Evolutionary conservation across 2,113 vertebrate species (phyloP).

Genomic region (Melozone crissalis): DNA sequence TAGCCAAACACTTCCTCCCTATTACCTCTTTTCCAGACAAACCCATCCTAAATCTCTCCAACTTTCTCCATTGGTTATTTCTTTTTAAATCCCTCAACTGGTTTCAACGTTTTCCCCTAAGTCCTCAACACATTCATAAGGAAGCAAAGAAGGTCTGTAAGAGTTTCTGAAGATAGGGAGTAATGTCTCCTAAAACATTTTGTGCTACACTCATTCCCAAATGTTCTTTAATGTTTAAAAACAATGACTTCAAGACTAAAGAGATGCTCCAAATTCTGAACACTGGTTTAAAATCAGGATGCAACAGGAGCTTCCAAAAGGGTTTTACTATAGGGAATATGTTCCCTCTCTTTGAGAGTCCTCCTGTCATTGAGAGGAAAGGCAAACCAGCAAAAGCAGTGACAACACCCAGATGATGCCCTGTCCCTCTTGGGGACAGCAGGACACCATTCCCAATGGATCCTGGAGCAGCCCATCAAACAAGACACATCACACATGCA

Average conservation of each 20-base stretch:
- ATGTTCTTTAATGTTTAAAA: conserved; percentile 31
- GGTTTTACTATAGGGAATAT: not conserved
- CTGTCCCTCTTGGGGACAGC: not conserved
- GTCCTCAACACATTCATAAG: not conserved
- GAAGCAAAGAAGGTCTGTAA: not conserved
- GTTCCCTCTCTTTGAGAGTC: not conserved
- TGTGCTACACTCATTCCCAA: not conserved
- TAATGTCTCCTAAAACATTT: not conserved
- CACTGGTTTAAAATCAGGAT: not conserved
- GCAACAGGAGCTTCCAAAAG: not conserved
- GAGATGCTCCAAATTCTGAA: not conserved
- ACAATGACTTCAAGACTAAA: not conserved
- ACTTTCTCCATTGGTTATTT: not conserved
- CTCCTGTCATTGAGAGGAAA: not conserved
- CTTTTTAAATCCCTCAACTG: not conserved
- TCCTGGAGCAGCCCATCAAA: not conserved
- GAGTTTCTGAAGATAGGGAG: not conserved
- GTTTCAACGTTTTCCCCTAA: not conserved
- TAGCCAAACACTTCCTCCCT: not conserved
- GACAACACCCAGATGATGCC: not conserved
- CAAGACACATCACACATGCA: accelerated
- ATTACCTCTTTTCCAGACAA: not conserved
- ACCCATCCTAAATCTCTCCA: not conserved
- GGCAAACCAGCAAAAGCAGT: not conserved
- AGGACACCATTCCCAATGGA: not conserved